Base-by-base conservation (phyloP, 1,140 invertebrate species). In the Glossosoma conforme region DNA sequence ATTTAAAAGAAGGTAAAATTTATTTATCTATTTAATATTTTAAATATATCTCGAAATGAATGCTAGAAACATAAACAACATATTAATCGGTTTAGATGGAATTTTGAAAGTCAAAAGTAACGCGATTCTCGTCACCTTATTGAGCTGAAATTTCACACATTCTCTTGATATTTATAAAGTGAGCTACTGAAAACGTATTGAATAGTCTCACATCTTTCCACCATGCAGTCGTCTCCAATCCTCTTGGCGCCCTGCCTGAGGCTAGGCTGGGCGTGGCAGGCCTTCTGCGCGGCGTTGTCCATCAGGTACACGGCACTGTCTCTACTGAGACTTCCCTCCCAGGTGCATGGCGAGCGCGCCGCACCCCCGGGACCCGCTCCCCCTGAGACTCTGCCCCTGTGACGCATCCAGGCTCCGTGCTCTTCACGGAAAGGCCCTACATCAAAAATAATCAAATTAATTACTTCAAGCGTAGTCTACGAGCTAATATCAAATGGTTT, bases 181-280 rank as follows among this genome's bases (percentile, higher is more conserved):
- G n/a, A n/a, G n/a, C n/a, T n/a, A n/a, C n/a, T n/a, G n/a, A n/a
- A n/a, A n/a, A n/a, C n/a, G n/a, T n/a, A n/a, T n/a, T n/a, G n/a
- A n/a, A n/a, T n/a, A 35, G 6, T 11, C 44, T 25, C 36, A 52
- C 70, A 82, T 67, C 82, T 76, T 37, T 86, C 78, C 53, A 77
- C 77, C 37, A 85, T 76, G 51, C 82, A 85, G 44, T 88, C 85
- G 43, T 88, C 83, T 0, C 85, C 85, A 37, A 85, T 78, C 9
- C 85, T 67, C 42, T 80, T 78, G 10, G 75, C 72, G 52, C 83
- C 86, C 62, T 85, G 78, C 54, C 80, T 81, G 20, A 80, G 64
- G 52, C 70, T 75, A 21, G 68, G 68, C 33, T 72, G 66, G 1
- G 74, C 66, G 52, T 77, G 75, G 46, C 66, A 72, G 35, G 72